Base-by-base conservation (phyloP, 1,140 invertebrate species). In the Drosophila eugracilis region DNA sequence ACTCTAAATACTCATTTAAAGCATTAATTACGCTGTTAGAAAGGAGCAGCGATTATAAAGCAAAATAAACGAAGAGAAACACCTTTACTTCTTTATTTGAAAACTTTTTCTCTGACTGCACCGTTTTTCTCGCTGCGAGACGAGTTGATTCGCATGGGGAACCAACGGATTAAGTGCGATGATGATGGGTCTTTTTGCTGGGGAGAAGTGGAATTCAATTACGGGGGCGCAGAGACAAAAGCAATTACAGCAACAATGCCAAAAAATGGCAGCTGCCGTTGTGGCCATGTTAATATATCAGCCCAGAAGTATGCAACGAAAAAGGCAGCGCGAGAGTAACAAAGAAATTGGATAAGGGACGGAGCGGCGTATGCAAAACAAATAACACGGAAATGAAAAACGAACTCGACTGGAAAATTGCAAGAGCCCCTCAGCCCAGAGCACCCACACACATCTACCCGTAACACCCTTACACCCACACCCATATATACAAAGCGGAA, bases 341-440 rank as follows among this genome's bases (percentile, higher is more conserved):
- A 71, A 75, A 63, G 52, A 49, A 54, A 34, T 60, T 41, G 36
- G 21, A 24, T 26, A 49, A 34, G 28, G 14, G 53, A 32, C 15
- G 49, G 48, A 39, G 71, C 41, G 70, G 57, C 42, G 42, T 41
- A 86, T 88, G 78, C 67, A 88, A 86, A 86, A 75, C 83, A 86
- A 86, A 86, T 88, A 86, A 83, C 55, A 86, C 55, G 74, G 83
- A 86, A 86, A 88, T 88, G 83, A 86, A 88, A 86, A 83, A 83
- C 74, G 81, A 86, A 86, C 83, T 75, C 81, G 54, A 78, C 83
- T 88, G 83, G 78, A 86, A 86, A 88, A 86, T 83, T 86, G 83
- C 83, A 81, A 63, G 73, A 24, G 63, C 26, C 21, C 53, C 52
- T 44, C 54, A 26, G 34, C 22, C 22, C 49, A 57, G 37, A 58